Conservation (phyloP, 2,888 invertebrate genomes). For the Dryobota labecula region DNA sequence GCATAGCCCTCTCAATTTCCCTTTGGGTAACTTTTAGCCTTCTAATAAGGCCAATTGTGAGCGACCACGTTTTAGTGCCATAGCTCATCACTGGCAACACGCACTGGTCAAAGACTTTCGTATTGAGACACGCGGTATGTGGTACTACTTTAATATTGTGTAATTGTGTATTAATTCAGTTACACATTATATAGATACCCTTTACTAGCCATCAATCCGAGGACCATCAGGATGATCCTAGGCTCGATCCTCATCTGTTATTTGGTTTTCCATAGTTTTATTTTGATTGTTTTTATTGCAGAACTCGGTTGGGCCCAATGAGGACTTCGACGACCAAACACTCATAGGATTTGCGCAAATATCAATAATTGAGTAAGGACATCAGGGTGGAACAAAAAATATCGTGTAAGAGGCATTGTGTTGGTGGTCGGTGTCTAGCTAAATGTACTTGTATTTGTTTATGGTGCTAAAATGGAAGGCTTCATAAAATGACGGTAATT, state of each 20-base stretch:
- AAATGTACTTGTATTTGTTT: conserved; percentile 68
- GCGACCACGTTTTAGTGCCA: too few relatives aligned
- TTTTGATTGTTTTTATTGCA: conserved; percentile 88
- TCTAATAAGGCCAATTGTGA: too few relatives aligned
- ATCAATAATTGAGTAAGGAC: conserved; percentile 94
- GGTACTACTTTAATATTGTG: too few relatives aligned
- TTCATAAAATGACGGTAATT: conserved; percentile 58
- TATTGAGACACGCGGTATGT: too few relatives aligned
- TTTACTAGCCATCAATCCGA: neutral
- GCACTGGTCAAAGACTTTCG: too few relatives aligned
- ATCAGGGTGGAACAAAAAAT: conserved; percentile 34
- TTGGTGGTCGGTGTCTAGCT: conserved; percentile 53
- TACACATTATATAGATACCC: neutral
- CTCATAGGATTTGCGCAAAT: conserved; percentile 99
- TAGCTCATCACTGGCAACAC: too few relatives aligned
- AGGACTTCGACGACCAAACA: conserved; percentile 97
- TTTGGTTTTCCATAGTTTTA: neutral
- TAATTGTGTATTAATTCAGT: too few relatives aligned
- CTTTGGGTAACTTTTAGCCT: too few relatives aligned
- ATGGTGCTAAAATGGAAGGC: conserved; percentile 73
- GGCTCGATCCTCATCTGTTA: neutral
- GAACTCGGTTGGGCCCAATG: conserved; percentile 92
- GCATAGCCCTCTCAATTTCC: too few relatives aligned
- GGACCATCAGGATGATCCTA: neutral
- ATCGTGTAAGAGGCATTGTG: conserved; percentile 39